Percentiles rank a stretch among this genome's conserved stretches.
These are phyloP conservation scores for Thymelicus acteon DNA, from an alignment of 2,888 invertebrate species.

Conservation along the genomic window DNA sequence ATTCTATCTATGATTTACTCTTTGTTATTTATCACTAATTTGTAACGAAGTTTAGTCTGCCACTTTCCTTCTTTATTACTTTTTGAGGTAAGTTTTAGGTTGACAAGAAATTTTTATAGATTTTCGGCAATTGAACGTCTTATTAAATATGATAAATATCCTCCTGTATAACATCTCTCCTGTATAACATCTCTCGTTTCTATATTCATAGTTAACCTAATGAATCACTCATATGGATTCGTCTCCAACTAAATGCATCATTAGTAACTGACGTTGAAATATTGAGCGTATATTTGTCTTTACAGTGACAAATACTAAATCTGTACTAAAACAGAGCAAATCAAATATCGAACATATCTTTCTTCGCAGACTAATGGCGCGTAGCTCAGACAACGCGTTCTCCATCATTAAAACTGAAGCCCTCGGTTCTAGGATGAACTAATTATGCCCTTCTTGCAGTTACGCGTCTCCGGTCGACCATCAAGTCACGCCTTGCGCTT, in stretches of 20 bases:
- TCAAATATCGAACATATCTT: constrained; percentile 25
- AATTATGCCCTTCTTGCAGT: constrained; percentile 53
- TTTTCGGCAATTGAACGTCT: too few relatives aligned
- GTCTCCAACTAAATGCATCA: constrained; percentile 25
- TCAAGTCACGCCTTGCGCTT: constrained; percentile 79
- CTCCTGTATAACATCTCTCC: background rate
- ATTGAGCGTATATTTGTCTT: constrained; percentile 25
- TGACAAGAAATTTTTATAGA: too few relatives aligned
- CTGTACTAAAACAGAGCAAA: constrained; percentile 31
- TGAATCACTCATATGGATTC: constrained; percentile 16
- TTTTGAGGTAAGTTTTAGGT: too few relatives aligned
- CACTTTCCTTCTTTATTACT: too few relatives aligned
- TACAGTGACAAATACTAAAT: constrained; percentile 29
- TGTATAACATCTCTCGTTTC: background rate
- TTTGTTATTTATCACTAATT: too few relatives aligned
- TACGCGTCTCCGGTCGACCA: constrained; percentile 81
- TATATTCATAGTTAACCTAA: background rate
- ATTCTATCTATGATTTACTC: too few relatives aligned
- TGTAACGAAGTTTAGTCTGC: too few relatives aligned
- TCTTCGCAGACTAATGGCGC: constrained; percentile 29
- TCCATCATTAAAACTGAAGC: constrained; percentile 30
- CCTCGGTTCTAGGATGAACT: constrained; percentile 31
- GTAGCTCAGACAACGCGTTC: constrained; percentile 32
- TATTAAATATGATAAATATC: background rate
- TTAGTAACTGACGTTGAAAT: constrained; percentile 32